Conservation (phyloP, 2,113 vertebrate genomes). For the Labrus mixtus region DNA sequence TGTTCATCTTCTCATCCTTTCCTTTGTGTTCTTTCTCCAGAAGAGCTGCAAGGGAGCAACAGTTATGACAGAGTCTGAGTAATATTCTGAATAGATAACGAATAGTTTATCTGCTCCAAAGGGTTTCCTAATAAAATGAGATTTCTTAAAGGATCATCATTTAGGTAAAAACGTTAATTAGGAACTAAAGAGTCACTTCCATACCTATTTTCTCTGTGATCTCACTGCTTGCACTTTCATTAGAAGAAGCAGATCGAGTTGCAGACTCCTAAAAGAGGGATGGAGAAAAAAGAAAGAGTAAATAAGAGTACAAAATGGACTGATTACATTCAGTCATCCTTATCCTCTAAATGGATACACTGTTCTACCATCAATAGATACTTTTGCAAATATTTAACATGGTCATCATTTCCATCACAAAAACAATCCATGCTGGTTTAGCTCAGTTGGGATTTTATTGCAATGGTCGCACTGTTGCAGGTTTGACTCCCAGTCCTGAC, state of each 20-base stretch:
- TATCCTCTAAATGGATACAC: no score
- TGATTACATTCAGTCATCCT: background rate
- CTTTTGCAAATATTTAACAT: no score
- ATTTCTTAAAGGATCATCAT: background rate
- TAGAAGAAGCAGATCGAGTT: conserved; percentile 71
- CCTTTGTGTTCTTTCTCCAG: conserved; percentile 83
- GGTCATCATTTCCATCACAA: no score
- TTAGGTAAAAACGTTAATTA: no score
- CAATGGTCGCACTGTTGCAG: no score
- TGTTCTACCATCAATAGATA: no score
- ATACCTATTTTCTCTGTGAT: conserved; percentile 90
- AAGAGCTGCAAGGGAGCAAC: conserved; percentile 55
- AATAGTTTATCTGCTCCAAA: background rate
- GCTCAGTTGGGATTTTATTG: no score
- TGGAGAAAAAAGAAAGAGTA: background rate
- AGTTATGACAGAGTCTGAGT: background rate
- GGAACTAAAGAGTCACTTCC: background rate
- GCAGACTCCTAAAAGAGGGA: conserved; percentile 74
- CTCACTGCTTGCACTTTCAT: conserved; percentile 80
- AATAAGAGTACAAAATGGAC: background rate
- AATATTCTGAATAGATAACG: background rate
- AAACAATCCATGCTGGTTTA: no score
- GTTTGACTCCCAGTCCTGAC: no score
- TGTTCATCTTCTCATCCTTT: conserved; percentile 92
- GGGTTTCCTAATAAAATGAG: background rate